A percentile compares a stretch with the other conserved stretches of the same genome.
Conservation (phyloP, 30 jellyfish, hydroid and myxozoan species). For the Catostylus mosaicus region DNA sequence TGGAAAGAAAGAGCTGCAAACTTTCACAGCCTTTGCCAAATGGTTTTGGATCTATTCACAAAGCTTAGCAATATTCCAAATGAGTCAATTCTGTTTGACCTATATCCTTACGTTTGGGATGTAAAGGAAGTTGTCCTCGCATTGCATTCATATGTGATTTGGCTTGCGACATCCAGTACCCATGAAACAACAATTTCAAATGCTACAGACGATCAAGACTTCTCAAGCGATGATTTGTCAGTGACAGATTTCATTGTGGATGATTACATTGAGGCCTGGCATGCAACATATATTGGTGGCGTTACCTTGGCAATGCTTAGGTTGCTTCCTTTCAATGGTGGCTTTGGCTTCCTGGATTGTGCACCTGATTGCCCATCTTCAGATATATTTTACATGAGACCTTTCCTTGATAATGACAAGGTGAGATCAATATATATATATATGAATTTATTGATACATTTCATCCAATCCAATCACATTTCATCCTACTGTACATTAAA, state of each 20-base stretch:
- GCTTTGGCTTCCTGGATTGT: constrained; percentile 75
- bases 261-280: constrained; percentile 98
- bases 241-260: constrained; percentile 55
- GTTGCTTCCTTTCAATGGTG: constrained; percentile 93
- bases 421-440: constrained; percentile 9
- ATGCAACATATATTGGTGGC: constrained; percentile 88
- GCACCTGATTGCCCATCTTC: constrained; percentile 95
- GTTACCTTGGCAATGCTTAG: constrained; percentile 81
- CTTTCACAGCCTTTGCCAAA: constrained; percentile 86
- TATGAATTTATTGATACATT: no score
- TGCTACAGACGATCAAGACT: constrained; percentile 16
- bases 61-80: constrained; percentile 84
- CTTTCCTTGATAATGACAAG: constrained; percentile 83
- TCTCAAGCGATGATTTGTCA: constrained; percentile 19
- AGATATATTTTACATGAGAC: constrained; percentile 68
- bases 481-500: no score
- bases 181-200: constrained; percentile 3
- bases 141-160: constrained; percentile 78
- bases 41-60: constrained; percentile 74
- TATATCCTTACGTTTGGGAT: constrained; percentile 97
- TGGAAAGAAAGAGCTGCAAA: constrained; percentile 79
- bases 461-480: no score
- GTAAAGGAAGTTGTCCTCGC: constrained; percentile 92
- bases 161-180: constrained; percentile 68
- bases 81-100: constrained; percentile 93